Evolutionary conservation across 2,113 vertebrate species (phyloP).

Genomic region (Nerophis ophidion): DNA sequence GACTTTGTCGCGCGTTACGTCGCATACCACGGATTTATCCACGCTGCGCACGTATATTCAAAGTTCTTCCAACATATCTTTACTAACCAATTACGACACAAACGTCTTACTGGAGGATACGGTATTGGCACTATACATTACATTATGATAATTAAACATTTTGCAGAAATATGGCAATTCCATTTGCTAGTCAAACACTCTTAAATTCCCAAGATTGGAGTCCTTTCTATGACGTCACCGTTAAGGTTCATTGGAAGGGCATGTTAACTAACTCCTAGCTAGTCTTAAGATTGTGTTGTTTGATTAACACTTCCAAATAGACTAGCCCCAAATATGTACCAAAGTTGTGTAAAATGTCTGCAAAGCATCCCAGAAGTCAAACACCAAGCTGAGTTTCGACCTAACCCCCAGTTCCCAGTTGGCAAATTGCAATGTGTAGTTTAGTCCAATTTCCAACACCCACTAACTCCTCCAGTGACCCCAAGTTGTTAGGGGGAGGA

Average conservation of each 20-base stretch:
- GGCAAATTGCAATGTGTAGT: conserved; percentile 34
- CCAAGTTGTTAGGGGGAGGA: conserved; percentile 23
- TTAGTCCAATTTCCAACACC: conserved; percentile 26
- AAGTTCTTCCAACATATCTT: background rate
- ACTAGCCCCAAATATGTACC: conserved; percentile 50
- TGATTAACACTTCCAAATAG: conserved; percentile 31
- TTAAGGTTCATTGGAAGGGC: background rate
- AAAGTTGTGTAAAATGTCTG: conserved; percentile 65
- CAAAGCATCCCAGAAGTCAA: conserved; percentile 74
- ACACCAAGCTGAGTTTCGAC: conserved; percentile 52
- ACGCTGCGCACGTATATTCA: background rate
- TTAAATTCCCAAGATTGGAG: background rate
- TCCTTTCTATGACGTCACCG: background rate
- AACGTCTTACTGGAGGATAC: background rate
- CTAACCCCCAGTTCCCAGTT: conserved; percentile 41
- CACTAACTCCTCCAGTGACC: conserved; percentile 29
- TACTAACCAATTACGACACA: background rate
- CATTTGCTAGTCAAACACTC: no score
- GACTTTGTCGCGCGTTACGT: background rate
- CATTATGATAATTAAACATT: no score
- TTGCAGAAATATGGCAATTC: background rate
- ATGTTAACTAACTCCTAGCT: background rate
- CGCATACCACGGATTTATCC: background rate
- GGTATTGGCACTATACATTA: background rate
- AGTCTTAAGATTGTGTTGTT: background rate